A percentile compares a stretch with the other conserved stretches of the same genome.
Evolutionary conservation across 92 coral and sea anemone genomes (phyloP).

Genomic region (Phymanthus crucifer): DNA sequence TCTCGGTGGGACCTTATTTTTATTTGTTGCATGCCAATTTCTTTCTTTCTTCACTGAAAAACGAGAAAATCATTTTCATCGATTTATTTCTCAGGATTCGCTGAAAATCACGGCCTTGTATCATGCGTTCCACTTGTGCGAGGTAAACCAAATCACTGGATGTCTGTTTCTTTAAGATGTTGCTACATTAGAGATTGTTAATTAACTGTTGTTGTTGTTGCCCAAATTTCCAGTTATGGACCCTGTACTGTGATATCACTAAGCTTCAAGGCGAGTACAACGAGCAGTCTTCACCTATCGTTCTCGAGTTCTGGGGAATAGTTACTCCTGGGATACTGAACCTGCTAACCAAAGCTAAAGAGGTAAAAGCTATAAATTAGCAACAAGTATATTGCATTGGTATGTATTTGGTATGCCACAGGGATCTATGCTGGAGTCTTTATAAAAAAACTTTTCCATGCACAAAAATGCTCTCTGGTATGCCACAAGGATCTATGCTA

Average conservation of each 20-base stretch:
- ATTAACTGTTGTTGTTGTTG: too few relatives aligned
- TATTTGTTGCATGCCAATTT: too few relatives aligned
- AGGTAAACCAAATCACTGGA: constrained; percentile 54
- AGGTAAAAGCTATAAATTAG: constrained; percentile 47
- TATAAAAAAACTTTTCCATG: too few relatives aligned
- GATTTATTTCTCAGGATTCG: constrained; percentile 61
- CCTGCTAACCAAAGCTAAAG: constrained; percentile 86
- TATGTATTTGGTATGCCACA: too few relatives aligned
- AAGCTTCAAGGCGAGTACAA: constrained; percentile 81
- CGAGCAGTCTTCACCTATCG: constrained; percentile 72
- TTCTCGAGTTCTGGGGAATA: constrained; percentile 97
- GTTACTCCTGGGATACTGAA: constrained; percentile 95
- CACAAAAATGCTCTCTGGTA: too few relatives aligned
- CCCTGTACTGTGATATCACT: constrained; percentile 91
- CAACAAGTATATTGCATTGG: too few relatives aligned
- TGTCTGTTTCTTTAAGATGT: background rate
- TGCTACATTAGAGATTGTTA: background rate
- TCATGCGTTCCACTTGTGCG: constrained; percentile 92
- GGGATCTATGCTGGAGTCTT: too few relatives aligned
- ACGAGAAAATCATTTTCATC: background rate
- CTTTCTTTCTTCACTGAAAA: background rate
- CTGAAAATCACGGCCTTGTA: constrained; percentile 86
- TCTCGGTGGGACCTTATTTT: constrained; percentile 49
- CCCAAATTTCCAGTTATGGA: constrained; percentile 69
- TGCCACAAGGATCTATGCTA: too few relatives aligned